Evolutionary conservation across 2,113 vertebrate species (phyloP), one percentile per base, ranked within the genome.

Genomic region (Neolamprologus sp.): DNA sequence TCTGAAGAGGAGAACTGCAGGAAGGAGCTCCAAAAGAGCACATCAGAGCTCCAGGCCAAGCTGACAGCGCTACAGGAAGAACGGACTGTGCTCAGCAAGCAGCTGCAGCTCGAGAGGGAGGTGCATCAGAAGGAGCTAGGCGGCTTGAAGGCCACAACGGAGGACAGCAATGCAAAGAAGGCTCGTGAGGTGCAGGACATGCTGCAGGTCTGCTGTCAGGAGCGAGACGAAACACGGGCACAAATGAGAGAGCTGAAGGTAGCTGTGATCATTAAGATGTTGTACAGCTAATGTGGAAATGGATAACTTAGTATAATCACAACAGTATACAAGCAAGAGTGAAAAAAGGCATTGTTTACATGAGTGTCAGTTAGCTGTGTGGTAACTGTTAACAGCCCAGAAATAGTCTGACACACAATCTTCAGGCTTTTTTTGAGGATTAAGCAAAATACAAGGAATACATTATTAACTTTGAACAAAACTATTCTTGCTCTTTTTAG

Each of bases 61-160:
- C 95, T 96, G 14, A 92, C 89, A 9, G 94, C 89, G 14, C 93
- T 85, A 55, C 95, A 96, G 57, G 96, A 98, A 68, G 98, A 99
- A 82, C 87, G 94, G 19, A 90, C 92, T 4, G 92, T 96, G 3
- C 63, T 97, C 82, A 95, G 95, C 8, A 93, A 95, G 75, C 98
- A 99, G 92, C 94, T 99, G 91, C 97, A 97, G 94, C 95, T 97
- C 4, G 97, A 99, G 91, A 96, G 97, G 83, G 97, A 98, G 40
- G 92, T 97, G 89, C 97, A 98, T 89, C 96, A 96, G 87, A 96
- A 96, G 87, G 98, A 98, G 81, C 16, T 98, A 92, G 91, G 85
- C 42, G 96, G 95, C 93, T 91, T 97, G 65, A 96, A 90, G 80
- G 95, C 92, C 1, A 96, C 95, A 9, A 37, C 94, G 84, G 96